These are phyloP conservation scores for Aspidiotus destructor DNA, from an alignment of 2,888 invertebrate species.

Conservation along the genomic window DNA sequence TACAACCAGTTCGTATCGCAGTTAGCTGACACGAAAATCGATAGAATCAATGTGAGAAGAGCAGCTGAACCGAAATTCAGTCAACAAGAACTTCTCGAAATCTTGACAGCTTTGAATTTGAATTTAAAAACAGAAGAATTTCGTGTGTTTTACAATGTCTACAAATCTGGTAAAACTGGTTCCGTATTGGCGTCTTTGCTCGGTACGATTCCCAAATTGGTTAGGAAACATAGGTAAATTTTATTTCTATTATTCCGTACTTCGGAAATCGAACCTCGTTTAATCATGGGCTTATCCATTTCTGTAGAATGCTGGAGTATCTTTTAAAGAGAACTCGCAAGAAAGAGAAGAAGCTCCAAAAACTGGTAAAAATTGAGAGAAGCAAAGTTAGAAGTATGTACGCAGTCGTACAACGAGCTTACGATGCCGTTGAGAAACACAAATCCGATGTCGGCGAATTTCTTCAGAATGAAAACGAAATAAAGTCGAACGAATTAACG, in stretches of 20 bases:
- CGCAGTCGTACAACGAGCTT: conserved; percentile 9
- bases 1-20: conserved; percentile 14
- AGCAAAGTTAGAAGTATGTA: conserved; percentile 17
- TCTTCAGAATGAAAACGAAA: too few relatives aligned
- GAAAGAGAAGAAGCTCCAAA: conserved; percentile 16
- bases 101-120: conserved; percentile 12
- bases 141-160: conserved; percentile 1
- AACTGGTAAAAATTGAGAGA: conserved; percentile 5
- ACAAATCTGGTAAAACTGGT: conserved; percentile 11
- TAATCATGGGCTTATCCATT: not conserved
- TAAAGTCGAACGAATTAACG: not conserved
- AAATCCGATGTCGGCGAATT: not conserved
- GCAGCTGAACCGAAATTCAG: conserved; percentile 20
- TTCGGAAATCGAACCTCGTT: not conserved
- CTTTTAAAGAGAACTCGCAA: conserved; percentile 7
- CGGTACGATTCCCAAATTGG: conserved; percentile 7
- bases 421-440: conserved; percentile 11
- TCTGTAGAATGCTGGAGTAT: not conserved
- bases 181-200: conserved; percentile 17
- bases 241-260: not conserved
- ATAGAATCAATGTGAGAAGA: not conserved
- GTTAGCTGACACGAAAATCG: not conserved
- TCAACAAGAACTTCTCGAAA: conserved; percentile 1
- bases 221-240: conserved; percentile 16
- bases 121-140: conserved; percentile 9